phyloP scores from a whole-genome alignment of 2,888 invertebrate genomes.

The Sarcophaga caerulescens region DNA sequence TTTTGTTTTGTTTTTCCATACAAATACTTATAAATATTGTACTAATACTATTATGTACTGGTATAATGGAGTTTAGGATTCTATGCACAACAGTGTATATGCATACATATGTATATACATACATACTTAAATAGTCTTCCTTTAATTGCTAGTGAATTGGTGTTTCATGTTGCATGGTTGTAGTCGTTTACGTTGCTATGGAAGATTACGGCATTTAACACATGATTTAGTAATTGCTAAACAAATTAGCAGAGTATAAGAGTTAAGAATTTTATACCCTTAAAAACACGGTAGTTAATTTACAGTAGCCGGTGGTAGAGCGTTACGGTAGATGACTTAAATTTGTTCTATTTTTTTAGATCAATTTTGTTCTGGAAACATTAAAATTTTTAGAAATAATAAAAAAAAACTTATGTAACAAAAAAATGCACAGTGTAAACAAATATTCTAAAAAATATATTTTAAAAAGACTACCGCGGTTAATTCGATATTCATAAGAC shows the following conservation, averaged over 20 bases:
- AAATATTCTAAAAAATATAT: no score
- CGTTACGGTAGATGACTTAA: no score
- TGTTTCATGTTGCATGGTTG: neutral
- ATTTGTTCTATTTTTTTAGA: no score
- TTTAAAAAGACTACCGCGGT: no score
- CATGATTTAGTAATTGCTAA: conserved; percentile 69
- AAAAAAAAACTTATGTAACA: no score
- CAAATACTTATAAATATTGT: conserved; percentile 19
- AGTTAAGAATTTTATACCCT: conserved; percentile 1
- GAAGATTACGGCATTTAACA: conserved; percentile 67
- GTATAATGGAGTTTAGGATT: neutral
- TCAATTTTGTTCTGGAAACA: no score
- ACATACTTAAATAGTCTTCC: no score
- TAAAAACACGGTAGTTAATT: no score
- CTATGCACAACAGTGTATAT: neutral
- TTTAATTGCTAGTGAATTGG: neutral
- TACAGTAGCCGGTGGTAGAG: no score
- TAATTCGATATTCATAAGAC: no score
- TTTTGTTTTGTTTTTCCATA: neutral
- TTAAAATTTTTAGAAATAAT: no score
- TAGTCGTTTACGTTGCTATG: conserved; percentile 18
- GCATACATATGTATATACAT: neutral
- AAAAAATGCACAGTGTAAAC: no score
- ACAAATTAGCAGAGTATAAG: conserved; percentile 45
- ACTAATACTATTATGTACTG: conserved; percentile 8